Evolutionary conservation across 2,113 vertebrate species (phyloP), one percentile per base, ranked within the genome.

Genomic region (Cepphus grylle): DNA sequence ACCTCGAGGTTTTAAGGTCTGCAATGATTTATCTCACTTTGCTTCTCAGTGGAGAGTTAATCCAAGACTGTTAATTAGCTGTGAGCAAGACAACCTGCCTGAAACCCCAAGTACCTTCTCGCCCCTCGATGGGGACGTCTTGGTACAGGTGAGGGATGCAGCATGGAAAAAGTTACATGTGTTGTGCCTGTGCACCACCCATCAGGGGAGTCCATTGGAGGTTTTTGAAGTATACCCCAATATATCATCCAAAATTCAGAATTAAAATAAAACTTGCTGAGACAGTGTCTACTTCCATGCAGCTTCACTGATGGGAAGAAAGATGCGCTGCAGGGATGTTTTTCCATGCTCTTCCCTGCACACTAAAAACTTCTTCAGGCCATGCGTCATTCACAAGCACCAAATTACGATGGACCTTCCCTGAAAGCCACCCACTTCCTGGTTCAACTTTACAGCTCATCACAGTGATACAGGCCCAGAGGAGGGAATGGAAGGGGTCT

Each of bases 101-200:
- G 42, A 89, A 90, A 49, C 9, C 34, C 45, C 2, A 2, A 53
- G 15, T 43, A 43, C 26, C 6, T 62, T 61, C 72, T 84, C 2
- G 0, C 7, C 21, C 8, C 21, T 80, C 6, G 0, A 5, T 19
- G 59, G n/a, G 30, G 53, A 92, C 13, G 12, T 65, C 26, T 73
- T 3, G 0, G 0, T 62, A 43, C 53, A 0, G 8, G 34, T 49
- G 30, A 88, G 42, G 50, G 58, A 61, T 30, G 59, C 11, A 52
- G 8, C 34, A 40, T 20, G 8, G 21, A 5, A 67, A 56, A 71
- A n/a, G 6, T 6, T 36, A 30, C 16, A 38, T 2, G 0, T 0
- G 0, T 21, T 65, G 16, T 80, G 27, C 12, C 67, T 69, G 8
- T 53, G 38, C 15, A 53, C 26, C 11, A 13, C 30, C 25, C n/a